Evolutionary conservation across 2,888 invertebrate genomes (phyloP), one percentile per base, ranked within the genome.

Genomic region (Noctua comes): DNA sequence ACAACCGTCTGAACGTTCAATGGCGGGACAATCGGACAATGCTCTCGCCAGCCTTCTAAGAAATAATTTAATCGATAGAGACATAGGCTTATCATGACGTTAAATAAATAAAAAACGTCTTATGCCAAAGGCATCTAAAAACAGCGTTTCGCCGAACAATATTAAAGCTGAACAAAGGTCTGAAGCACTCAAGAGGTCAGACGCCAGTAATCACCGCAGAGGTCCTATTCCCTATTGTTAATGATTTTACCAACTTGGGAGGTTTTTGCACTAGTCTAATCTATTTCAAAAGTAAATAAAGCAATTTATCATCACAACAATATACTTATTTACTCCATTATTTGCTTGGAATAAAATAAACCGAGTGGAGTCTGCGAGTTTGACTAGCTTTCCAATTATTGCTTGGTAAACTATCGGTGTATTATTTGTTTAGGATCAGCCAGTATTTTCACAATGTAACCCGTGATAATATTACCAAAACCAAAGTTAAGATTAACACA

Each of bases 381-480:
- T 57, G 6, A n/a, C 18, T 46, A 59, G 43, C 64, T 43, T 73
- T 59, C n/a, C 40, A 77, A 69, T 65, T 27, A 73, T 27, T 72
- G 69, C 65, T 70, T 40, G 48, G 1, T 68, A 36, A 36, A 48
- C 40, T 75, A 68, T 71, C 48, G 31, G 31, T 64, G 27, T 48
- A 54, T 54, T 80, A 80, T 81, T 81, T 68, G 54, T 48, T 76
- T 72, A 68, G 80, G 71, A 68, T 64, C 62, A 36, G 43, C 11
- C 36, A 21, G 36, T 71, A 62, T 16, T 51, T 27, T 69, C 24
- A 40, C n/a, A 59, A 27, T 66, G 16, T 59, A 16, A 57, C 8
- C 7, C 24, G 31, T 57, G 54, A 10, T 68, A 31, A 24, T 72
- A 68, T 36, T 31, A 36, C 7, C n/a, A 3, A 54, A 68, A 51